phyloP scores from a whole-genome alignment of 2,797 vertebrate species.

The Malurus leucopterus region DNA sequence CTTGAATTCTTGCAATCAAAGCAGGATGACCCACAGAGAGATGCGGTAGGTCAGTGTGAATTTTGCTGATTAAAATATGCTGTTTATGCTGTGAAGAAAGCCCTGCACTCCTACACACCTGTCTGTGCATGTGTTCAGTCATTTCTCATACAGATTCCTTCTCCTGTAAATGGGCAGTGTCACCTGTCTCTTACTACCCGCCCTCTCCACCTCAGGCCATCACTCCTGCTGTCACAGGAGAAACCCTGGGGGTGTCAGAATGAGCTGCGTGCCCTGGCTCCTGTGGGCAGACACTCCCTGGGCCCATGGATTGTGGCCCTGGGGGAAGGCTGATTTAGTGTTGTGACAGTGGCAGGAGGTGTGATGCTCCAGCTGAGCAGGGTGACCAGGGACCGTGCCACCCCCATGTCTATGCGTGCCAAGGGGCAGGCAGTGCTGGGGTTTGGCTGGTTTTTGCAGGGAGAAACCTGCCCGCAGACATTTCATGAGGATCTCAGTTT shows the following conservation, averaged over 20 bases:
- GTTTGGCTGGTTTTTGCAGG: not conserved
- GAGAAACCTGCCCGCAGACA: not conserved
- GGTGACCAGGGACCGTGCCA: fast-evolving
- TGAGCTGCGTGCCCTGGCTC: not conserved
- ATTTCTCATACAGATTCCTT: not conserved
- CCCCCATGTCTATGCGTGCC: fast-evolving
- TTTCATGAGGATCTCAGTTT: not conserved
- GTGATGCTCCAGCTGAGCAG: not conserved
- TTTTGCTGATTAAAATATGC: not conserved
- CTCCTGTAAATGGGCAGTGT: not conserved
- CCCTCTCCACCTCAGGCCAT: not conserved
- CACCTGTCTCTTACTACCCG: not conserved
- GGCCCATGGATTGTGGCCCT: not conserved
- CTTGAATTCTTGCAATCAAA: not conserved
- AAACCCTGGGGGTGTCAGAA: not conserved
- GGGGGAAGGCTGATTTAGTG: not conserved
- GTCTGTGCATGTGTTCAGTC: not conserved
- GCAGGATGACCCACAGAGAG: not conserved
- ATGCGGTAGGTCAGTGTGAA: not conserved
- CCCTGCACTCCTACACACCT: not conserved
- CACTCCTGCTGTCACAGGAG: not conserved
- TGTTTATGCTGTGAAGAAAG: not conserved
- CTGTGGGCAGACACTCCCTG: not conserved
- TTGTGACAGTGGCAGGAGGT: fast-evolving
- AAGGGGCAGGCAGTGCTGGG: not conserved